Conservation (phyloP, 2,888 invertebrate genomes). For the Smittia aterrima region DNA sequence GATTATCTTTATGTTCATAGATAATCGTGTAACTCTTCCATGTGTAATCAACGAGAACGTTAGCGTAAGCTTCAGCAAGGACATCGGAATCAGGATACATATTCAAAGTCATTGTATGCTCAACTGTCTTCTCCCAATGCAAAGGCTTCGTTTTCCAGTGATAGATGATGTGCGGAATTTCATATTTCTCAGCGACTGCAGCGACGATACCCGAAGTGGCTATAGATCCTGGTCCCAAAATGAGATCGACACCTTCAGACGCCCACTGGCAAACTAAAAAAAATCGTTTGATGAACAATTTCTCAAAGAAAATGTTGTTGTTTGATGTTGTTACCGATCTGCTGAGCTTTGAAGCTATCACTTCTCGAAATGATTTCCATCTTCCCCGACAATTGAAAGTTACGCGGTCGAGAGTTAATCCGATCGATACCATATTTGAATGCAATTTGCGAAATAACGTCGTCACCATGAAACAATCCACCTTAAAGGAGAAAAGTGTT, state of each 20-base stretch:
- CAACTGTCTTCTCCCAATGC: slow-evolving; percentile 43
- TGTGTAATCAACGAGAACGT: slow-evolving; percentile 64
- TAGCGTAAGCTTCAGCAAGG: slow-evolving; percentile 64
- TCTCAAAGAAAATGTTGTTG: not conserved
- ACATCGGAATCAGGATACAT: slow-evolving; percentile 63
- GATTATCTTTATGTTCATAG: slow-evolving; percentile 52
- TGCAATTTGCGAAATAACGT: slow-evolving; percentile 59
- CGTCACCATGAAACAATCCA: slow-evolving; percentile 58
- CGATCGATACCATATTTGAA: slow-evolving; percentile 58
- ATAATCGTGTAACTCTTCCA: slow-evolving; percentile 67
- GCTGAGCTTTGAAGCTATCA: slow-evolving; percentile 52
- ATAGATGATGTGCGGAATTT: slow-evolving; percentile 60
- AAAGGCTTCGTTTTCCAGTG: slow-evolving; percentile 55
- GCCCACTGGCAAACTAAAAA: slow-evolving; percentile 66
- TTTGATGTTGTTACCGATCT: slow-evolving; percentile 47
- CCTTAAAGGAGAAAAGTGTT: slow-evolving; percentile 46
- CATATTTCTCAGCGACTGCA: slow-evolving; percentile 59
- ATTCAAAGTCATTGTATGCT: slow-evolving; percentile 60
- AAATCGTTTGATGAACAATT: too few relatives aligned
- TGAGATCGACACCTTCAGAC: slow-evolving; percentile 64
- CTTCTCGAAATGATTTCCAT: slow-evolving; percentile 49
- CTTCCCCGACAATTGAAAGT: slow-evolving; percentile 49
- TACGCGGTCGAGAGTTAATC: slow-evolving; percentile 51
- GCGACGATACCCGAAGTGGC: slow-evolving; percentile 37
- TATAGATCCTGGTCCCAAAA: slow-evolving; percentile 58